These are phyloP conservation scores for Callyntrura guangdongensis DNA, from an alignment of 2,888 invertebrate species.

Conservation along the genomic window DNA sequence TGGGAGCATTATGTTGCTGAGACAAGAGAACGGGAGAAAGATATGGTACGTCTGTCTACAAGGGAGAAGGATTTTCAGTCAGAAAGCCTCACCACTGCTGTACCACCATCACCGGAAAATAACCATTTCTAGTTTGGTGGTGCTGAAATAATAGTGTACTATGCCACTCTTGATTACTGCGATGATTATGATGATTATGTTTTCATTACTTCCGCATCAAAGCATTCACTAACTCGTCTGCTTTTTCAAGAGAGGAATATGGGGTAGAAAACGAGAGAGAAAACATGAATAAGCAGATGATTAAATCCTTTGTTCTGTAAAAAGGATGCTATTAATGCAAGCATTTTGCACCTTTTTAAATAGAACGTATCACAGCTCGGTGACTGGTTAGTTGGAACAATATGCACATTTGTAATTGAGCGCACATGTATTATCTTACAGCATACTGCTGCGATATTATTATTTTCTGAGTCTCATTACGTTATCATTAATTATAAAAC, in stretches of 20 bases:
- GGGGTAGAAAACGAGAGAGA: slow-evolving; percentile 4
- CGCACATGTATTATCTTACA: not conserved
- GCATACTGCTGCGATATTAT: not conserved
- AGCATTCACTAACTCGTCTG: slow-evolving; percentile 43
- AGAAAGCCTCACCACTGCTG: not conserved
- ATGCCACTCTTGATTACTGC: slow-evolving; percentile 69
- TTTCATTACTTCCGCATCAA: slow-evolving; percentile 73
- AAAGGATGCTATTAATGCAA: slow-evolving; percentile 51
- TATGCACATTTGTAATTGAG: slow-evolving; percentile 34
- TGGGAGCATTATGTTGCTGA: not conserved
- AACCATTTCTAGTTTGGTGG: slow-evolving; percentile 61
- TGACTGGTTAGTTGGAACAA: not conserved
- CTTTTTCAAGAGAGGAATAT: slow-evolving; percentile 4
- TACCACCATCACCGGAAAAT: slow-evolving; percentile 37
- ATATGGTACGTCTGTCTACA: not conserved
- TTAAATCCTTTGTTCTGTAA: slow-evolving; percentile 62
- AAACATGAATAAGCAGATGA: slow-evolving; percentile 52
- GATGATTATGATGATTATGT: slow-evolving; percentile 72
- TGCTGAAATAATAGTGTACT: slow-evolving; percentile 63
- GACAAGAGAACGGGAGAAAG: not conserved
- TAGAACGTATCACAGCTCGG: not conserved
- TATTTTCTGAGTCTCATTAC: not conserved
- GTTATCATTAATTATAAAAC: slow-evolving; percentile 14
- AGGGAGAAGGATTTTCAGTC: not conserved
- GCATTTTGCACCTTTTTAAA: slow-evolving; percentile 57